Evolutionary conservation across 2,888 invertebrate species (phyloP).

Genomic region (Aphrophora alni): DNA sequence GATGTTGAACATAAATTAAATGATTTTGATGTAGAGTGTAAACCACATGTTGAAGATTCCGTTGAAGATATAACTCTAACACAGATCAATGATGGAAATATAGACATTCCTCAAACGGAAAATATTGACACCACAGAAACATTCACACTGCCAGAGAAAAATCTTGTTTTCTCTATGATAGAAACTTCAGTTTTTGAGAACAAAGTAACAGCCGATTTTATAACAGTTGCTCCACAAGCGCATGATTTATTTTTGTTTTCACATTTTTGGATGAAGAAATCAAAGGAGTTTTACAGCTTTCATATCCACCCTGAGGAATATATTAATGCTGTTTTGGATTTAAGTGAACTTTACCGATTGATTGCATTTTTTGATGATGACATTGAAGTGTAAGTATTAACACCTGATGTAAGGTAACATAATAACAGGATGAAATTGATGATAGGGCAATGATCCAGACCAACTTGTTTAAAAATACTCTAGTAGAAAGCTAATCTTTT

Average conservation of each 20-base stretch:
- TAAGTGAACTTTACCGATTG: background rate
- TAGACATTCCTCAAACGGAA: background rate
- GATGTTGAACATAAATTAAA: background rate
- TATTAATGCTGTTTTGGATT: background rate
- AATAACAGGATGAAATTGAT: too few species aligned
- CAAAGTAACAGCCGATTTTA: background rate
- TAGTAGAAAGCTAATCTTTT: too few species aligned
- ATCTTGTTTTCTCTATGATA: background rate
- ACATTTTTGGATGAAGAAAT: background rate
- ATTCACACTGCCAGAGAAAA: background rate
- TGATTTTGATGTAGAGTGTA: background rate
- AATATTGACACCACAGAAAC: background rate
- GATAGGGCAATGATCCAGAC: too few species aligned
- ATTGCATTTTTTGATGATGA: background rate
- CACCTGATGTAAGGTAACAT: too few species aligned
- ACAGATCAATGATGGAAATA: background rate
- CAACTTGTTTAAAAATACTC: too few species aligned
- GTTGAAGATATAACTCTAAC: background rate
- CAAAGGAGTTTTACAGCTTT: background rate
- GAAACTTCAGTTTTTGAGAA: background rate
- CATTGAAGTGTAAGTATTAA: background rate
- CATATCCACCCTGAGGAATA: background rate
- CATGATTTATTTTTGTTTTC: background rate
- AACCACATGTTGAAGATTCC: background rate
- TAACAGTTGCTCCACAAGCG: background rate